Evolutionary conservation across 2,888 invertebrate species (phyloP).

Genomic region (Parochlus steinenii): DNA sequence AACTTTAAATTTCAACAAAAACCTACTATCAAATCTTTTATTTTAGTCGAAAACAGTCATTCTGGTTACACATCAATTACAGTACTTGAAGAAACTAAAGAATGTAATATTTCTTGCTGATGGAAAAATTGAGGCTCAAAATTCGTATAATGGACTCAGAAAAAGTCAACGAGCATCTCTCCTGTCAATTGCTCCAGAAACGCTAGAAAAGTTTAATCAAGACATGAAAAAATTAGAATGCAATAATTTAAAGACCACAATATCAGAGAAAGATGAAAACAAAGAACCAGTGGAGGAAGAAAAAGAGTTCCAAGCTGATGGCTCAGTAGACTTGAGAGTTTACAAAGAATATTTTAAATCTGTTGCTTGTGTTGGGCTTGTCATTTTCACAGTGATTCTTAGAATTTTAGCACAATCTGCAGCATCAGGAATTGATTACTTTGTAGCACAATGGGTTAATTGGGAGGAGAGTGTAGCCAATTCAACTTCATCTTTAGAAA

Average conservation of each 20-base stretch:
- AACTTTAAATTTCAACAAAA: conserved; percentile 2
- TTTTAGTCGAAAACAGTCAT: conserved; percentile 18
- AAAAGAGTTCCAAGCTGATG: conserved; percentile 41
- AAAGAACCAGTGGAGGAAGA: conserved; percentile 30
- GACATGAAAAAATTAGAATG: too few relatives aligned
- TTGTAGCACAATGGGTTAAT: conserved; percentile 51
- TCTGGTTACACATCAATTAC: conserved; percentile 42
- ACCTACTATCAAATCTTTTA: background rate
- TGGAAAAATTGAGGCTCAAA: conserved; percentile 27
- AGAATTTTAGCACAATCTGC: conserved; percentile 43
- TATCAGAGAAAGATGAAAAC: conserved; percentile 4
- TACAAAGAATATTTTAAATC: conserved; percentile 38
- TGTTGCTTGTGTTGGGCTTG: conserved; percentile 36
- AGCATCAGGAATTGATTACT: conserved; percentile 53
- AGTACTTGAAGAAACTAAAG: conserved; percentile 40
- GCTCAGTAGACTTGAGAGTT: conserved; percentile 42
- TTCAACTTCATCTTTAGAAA: conserved; percentile 10
- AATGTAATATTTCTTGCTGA: conserved; percentile 36
- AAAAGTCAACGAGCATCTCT: too few relatives aligned
- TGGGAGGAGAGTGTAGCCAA: conserved; percentile 26
- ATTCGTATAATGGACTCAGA: conserved; percentile 19
- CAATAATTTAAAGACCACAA: too few relatives aligned
- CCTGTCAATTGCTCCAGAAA: too few relatives aligned
- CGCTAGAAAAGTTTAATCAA: too few relatives aligned
- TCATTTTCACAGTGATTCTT: conserved; percentile 32